Conservation (phyloP, 2,888 invertebrate genomes). For the Drosophila formosana region DNA sequence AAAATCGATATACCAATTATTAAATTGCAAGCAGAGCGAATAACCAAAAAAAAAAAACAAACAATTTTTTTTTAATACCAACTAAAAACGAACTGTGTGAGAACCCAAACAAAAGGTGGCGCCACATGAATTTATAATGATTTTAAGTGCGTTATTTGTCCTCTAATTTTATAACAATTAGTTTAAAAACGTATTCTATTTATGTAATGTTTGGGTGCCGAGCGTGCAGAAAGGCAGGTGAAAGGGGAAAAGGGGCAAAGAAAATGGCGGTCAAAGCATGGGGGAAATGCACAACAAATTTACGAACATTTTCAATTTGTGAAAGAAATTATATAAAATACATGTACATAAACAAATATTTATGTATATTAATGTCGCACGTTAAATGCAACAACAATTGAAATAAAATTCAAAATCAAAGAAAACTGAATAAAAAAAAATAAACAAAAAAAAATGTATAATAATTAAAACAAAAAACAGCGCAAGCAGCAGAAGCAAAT, state of each 20-base stretch:
- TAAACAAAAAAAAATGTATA: conserved; percentile 14
- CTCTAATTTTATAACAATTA: conserved; percentile 29
- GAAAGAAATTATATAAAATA: conserved; percentile 72
- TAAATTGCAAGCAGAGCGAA: conserved; percentile 11
- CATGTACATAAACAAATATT: conserved; percentile 36
- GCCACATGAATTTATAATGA: conserved; percentile 21
- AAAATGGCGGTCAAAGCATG: background rate
- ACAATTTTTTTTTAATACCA: background rate
- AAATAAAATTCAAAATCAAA: conserved; percentile 27
- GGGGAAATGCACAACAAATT: conserved; percentile 32
- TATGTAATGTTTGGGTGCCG: conserved; percentile 17
- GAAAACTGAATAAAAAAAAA: conserved; percentile 6
- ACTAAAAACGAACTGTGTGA: conserved; percentile 6
- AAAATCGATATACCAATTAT: background rate
- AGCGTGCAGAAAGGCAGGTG: background rate
- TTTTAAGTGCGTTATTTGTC: conserved; percentile 21
- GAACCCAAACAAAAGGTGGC: conserved; percentile 29
- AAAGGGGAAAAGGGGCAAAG: background rate
- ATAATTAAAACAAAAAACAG: conserved; percentile 16
- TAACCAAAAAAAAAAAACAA: conserved; percentile 13
- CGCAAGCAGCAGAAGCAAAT: conserved; percentile 37
- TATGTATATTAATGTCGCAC: conserved; percentile 51
- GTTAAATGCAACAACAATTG: conserved; percentile 19
- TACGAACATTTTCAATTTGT: conserved; percentile 27
- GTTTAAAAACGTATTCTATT: conserved; percentile 19